Evolutionary conservation across 2,797 vertebrate species (phyloP).

Genomic region (Staurois parvus): DNA sequence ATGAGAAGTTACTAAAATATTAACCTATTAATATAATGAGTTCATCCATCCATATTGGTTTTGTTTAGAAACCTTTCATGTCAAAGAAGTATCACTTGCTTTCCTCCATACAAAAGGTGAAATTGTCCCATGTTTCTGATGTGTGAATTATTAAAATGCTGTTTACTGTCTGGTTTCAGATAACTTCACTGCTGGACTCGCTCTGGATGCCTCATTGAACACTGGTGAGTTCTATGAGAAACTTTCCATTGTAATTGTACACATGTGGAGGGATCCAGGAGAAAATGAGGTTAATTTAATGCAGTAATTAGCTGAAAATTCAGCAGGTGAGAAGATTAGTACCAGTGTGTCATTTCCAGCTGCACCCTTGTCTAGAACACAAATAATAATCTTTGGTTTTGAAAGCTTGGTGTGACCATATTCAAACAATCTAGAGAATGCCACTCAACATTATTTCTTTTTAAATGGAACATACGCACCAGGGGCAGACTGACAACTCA

Average conservation of each 20-base stretch:
- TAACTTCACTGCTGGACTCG: constrained; percentile 12
- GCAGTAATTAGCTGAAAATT: constrained; percentile 11
- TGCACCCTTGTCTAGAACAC: neutral
- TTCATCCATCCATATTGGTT: neutral
- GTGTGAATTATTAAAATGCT: constrained; percentile 32
- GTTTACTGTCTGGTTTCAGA: constrained; percentile 51
- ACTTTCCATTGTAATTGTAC: neutral
- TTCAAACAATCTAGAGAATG: too few relatives aligned
- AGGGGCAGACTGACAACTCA: too few relatives aligned
- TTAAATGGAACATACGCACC: too few relatives aligned
- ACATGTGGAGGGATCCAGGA: neutral
- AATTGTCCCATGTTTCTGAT: constrained; percentile 17
- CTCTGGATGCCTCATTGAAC: constrained; percentile 15
- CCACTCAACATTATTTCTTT: too few relatives aligned
- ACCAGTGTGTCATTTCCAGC: constrained; percentile 10
- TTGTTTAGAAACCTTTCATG: neutral
- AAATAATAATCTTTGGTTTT: constrained; percentile 2
- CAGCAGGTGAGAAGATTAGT: neutral
- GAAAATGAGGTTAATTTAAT: constrained; percentile 6
- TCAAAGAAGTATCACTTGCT: constrained; percentile 1
- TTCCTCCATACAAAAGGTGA: constrained; percentile 3
- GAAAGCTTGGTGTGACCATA: too few relatives aligned
- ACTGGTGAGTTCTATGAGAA: constrained; percentile 33
- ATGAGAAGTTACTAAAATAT: too few relatives aligned
- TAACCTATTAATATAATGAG: too few relatives aligned